phyloP scores from a whole-genome alignment of 2,888 invertebrate species.

The Caenorhabditis panamensis region DNA sequence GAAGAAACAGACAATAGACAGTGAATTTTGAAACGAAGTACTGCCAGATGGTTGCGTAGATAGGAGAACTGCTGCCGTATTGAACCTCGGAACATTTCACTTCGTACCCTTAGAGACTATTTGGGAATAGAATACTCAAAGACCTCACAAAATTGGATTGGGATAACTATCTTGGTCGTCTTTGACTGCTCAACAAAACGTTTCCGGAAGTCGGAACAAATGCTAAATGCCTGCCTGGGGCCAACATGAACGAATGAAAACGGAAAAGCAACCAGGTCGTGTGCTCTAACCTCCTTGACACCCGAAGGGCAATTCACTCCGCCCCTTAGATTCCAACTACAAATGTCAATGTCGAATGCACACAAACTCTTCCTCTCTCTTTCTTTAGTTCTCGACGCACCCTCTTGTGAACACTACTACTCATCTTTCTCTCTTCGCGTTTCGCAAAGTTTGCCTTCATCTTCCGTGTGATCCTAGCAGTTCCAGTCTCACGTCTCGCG shows the following conservation, averaged over 20 bases:
- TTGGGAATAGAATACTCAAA: too few relatives aligned
- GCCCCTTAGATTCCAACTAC: constrained; percentile 45
- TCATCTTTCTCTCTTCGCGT: constrained; percentile 40
- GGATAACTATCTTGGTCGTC: too few relatives aligned
- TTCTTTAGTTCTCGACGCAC: constrained; percentile 31
- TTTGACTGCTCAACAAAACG: not conserved
- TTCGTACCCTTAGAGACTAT: too few relatives aligned
- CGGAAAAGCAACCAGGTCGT: constrained; percentile 41
- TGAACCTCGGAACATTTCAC: too few relatives aligned
- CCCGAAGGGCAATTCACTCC: constrained; percentile 46
- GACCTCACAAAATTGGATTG: too few relatives aligned
- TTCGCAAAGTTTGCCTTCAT: constrained; percentile 44
- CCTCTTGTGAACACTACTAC: constrained; percentile 53
- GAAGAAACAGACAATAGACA: not conserved
- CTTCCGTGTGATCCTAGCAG: constrained; percentile 35
- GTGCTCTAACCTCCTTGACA: constrained; percentile 58
- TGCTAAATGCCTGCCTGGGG: not conserved
- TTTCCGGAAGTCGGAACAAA: not conserved
- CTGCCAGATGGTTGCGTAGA: not conserved
- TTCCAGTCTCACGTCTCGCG: constrained; percentile 57
- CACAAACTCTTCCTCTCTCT: constrained; percentile 27
- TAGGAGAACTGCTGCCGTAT: too few relatives aligned
- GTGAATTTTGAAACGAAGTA: not conserved
- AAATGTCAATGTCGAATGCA: constrained; percentile 54
- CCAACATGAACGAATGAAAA: not conserved